Evolutionary conservation across 2,888 invertebrate species (phyloP), one percentile per base, ranked within the genome.

Genomic region (Caenorhabditis macrosperma): DNA sequence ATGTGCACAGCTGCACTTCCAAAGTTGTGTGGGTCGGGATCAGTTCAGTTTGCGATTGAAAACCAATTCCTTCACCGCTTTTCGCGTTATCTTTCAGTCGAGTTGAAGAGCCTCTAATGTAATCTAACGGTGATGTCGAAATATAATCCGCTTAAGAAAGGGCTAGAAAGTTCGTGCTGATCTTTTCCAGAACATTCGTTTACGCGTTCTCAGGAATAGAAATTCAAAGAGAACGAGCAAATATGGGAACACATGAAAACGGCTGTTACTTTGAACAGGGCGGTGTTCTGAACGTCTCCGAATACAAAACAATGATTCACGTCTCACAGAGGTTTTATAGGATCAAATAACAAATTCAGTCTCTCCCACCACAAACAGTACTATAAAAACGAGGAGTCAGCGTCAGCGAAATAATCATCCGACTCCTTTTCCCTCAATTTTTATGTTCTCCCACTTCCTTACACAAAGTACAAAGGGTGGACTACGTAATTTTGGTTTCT

Each of bases 181-280:
- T 33, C 33, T 33, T 33, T 33, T 5, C 10, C 33, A 7, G 5
- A 33, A 7, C 33, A 33, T 33, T 7, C 6, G 5, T 33, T 33
- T 10, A 33, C 33, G 33, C 5, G 10, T 33, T 33, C n/a, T n/a
- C n/a, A n/a, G n/a, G n/a, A n/a, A n/a, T n/a, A 33, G 33, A 10
- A 33, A 33, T 7, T 7, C 5, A 33, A 33, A 33, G 33, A 33
- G 33, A 33, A 33, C 33, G 38, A 44, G 22, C 41, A 41, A 59
- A 59, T 26, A 44, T 24, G 41, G 52, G 30, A 54, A 28, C n/a
- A n/a, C n/a, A 15, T 59, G 44, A 15, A 12, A 38, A 24, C 38
- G 1, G 24, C 20, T 71, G 71, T 71, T 71, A 63, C 61, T 71
- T 71, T 71, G 71, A 63, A 61, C 71, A 46, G 9, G 33, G 54